These are phyloP conservation scores for Puffinus mauretanicus DNA, from an alignment of 2,113 vertebrate genomes.

Conservation along the genomic window DNA sequence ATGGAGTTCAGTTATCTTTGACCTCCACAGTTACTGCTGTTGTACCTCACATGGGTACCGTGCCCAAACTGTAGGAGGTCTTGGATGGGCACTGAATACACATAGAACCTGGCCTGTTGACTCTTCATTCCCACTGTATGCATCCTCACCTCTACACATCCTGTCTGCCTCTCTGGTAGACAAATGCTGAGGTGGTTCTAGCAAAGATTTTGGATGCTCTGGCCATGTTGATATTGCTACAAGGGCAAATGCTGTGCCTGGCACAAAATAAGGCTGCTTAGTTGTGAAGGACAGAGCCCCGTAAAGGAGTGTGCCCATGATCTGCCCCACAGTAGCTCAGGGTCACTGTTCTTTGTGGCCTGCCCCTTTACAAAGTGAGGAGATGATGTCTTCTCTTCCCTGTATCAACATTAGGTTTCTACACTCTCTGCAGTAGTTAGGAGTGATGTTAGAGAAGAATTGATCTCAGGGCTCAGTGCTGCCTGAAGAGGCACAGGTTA, in stretches of 20 bases:
- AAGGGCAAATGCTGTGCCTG: neutral
- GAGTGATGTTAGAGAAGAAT: neutral
- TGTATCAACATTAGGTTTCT: neutral
- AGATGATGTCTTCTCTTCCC: neutral
- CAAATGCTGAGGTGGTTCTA: neutral
- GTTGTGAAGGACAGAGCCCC: neutral
- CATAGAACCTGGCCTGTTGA: neutral
- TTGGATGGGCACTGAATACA: neutral
- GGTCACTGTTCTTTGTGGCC: neutral
- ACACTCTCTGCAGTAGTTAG: neutral
- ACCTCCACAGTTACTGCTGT: neutral
- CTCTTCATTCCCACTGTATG: neutral
- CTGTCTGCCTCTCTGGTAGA: neutral
- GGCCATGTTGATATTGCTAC: neutral
- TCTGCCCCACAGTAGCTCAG: neutral
- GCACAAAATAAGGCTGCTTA: neutral
- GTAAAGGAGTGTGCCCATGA: neutral
- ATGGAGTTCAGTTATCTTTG: accelerated
- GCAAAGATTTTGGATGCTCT: neutral
- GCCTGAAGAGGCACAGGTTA: neutral
- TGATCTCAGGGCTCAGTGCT: neutral
- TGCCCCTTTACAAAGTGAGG: neutral
- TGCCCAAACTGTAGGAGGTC: neutral
- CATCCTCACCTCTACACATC: neutral
- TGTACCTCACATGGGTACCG: neutral